These are phyloP conservation scores for Anoncus sp. DNA, from an alignment of 2,888 invertebrate genomes.

Conservation along the genomic window DNA sequence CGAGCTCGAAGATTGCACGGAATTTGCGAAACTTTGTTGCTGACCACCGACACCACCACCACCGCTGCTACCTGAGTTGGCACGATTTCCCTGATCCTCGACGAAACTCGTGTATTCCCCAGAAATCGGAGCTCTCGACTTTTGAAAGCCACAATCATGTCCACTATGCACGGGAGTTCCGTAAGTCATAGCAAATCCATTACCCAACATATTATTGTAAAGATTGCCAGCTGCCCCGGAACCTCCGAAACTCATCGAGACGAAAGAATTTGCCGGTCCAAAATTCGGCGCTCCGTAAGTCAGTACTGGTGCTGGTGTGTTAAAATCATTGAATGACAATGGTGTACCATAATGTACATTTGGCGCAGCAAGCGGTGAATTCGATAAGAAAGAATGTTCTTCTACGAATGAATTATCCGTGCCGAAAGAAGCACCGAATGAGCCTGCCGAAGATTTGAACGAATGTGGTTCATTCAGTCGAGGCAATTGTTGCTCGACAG, in stretches of 20 bases:
- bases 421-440: slow-evolving; percentile 58
- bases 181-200: slow-evolving; percentile 73
- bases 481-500: slow-evolving; percentile 76
- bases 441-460: slow-evolving; percentile 70
- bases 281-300: slow-evolving; percentile 82
- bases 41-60: slow-evolving; percentile 37
- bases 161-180: slow-evolving; percentile 71
- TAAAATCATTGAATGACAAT: slow-evolving; percentile 78
- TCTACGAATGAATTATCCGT: slow-evolving; percentile 60
- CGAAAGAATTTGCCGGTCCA: slow-evolving; percentile 74
- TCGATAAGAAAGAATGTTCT: slow-evolving; percentile 49
- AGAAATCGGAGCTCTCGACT: slow-evolving; percentile 60
- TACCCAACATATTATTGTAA: slow-evolving; percentile 72
- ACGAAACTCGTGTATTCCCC: slow-evolving; percentile 35
- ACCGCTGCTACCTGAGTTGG: slow-evolving; percentile 10
- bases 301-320: slow-evolving; percentile 78
- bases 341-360: slow-evolving; percentile 80
- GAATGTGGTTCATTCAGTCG: slow-evolving; percentile 68
- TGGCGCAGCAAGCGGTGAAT: slow-evolving; percentile 77
- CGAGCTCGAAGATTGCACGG: slow-evolving; percentile 41
- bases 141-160: slow-evolving; percentile 67
- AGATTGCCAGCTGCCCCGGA: slow-evolving; percentile 72
- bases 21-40: slow-evolving; percentile 54
- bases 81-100: slow-evolving; percentile 39
- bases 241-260: slow-evolving; percentile 69